Percentiles rank a stretch among this genome's conserved stretches.
phyloP scores from a whole-genome alignment of 2,888 invertebrate species.

The Abrostola triplasia region DNA sequence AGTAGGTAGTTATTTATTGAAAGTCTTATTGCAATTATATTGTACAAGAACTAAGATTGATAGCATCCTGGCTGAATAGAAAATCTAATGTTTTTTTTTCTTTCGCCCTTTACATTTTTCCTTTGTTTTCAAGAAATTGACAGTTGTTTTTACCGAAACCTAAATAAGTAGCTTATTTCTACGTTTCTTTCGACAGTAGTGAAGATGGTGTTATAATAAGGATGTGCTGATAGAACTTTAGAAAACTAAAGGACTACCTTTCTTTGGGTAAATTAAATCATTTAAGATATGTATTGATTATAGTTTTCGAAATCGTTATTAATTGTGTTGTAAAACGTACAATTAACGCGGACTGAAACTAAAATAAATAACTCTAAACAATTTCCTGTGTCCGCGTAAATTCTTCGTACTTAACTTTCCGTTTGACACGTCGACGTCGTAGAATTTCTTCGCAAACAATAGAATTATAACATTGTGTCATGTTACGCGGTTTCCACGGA shows the following conservation, averaged over 20 bases:
- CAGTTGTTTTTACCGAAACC: no score
- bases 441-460: conserved; percentile 38
- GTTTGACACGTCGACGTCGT: neutral
- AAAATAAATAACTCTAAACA: conserved; percentile 20
- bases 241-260: no score
- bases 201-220: no score
- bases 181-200: no score
- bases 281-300: neutral
- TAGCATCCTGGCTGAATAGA: neutral
- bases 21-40: conserved; percentile 11
- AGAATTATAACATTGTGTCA: conserved; percentile 33
- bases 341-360: neutral
- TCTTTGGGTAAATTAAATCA: no score
- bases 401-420: conserved; percentile 27
- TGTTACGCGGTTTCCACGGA: conserved; percentile 10
- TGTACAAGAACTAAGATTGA: conserved; percentile 1
- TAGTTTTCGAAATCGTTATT: neutral
- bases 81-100: no score
- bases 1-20: conserved; percentile 10
- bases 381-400: conserved; percentile 19
- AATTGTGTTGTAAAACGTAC: neutral
- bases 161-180: no score
- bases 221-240: no score
- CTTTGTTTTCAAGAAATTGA: no score
- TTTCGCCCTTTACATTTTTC: no score